These are phyloP conservation scores for Strigamia crassipes DNA, from an alignment of 2,888 invertebrate genomes.

Conservation along the genomic window DNA sequence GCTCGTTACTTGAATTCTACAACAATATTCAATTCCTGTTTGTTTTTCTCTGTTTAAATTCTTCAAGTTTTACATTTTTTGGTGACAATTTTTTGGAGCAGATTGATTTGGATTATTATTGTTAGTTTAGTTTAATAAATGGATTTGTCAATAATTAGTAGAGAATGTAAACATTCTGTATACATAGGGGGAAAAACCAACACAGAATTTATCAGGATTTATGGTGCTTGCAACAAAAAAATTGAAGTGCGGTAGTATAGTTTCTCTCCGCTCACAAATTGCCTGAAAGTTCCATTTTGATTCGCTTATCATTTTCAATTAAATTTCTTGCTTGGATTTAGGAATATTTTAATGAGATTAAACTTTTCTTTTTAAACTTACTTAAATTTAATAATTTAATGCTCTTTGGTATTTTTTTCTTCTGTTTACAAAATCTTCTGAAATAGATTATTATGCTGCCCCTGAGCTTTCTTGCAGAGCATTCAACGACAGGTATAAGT, in stretches of 20 bases:
- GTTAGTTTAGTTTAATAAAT: too few species aligned
- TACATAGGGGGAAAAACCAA: not conserved
- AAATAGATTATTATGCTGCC: not conserved
- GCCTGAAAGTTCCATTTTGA: not conserved
- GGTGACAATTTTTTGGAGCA: too few species aligned
- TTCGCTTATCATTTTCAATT: slow-evolving; percentile 21
- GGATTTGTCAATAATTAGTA: too few species aligned
- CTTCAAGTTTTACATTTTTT: not conserved
- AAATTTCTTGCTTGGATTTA: not conserved
- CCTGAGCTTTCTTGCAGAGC: not conserved
- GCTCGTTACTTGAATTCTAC: not conserved
- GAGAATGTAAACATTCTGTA: too few species aligned
- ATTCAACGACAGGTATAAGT: not conserved
- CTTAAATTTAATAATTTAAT: too few species aligned
- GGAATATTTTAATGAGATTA: slow-evolving; percentile 16
- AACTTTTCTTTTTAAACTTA: not conserved
- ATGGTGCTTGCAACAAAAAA: not conserved
- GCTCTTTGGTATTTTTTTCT: not conserved
- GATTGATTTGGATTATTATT: too few species aligned
- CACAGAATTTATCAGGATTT: too few species aligned
- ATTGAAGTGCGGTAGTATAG: not conserved
- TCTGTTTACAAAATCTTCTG: not conserved
- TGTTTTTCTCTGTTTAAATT: not conserved
- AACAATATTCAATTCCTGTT: not conserved
- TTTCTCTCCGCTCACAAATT: not conserved